These are phyloP conservation scores for Neotoma lepida DNA, from an alignment of 2,113 vertebrate species.

Conservation along the genomic window DNA sequence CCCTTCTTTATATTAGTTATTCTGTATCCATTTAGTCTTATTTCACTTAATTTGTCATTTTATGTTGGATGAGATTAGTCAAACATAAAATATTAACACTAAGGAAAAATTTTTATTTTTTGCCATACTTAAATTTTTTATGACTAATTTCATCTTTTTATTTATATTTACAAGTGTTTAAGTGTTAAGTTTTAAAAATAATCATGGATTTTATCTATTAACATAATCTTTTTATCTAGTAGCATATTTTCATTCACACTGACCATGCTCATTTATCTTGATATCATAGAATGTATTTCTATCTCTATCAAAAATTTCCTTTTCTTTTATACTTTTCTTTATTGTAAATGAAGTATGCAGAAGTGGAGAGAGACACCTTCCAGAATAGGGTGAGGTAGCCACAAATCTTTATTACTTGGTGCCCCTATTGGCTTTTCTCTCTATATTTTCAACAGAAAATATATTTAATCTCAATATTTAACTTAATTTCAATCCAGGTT, in stretches of 20 bases:
- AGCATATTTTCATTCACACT: not conserved
- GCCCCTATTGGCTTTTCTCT: not conserved
- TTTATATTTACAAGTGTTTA: slow-evolving; percentile 24
- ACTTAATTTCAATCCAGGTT: not conserved
- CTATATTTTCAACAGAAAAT: not conserved
- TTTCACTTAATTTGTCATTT: slow-evolving; percentile 33
- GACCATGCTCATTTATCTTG: not conserved
- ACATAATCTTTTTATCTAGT: slow-evolving; percentile 21
- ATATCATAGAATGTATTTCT: not conserved
- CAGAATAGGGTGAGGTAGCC: not conserved
- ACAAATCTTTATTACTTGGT: not conserved
- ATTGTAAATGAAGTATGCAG: not conserved
- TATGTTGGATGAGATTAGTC: not conserved
- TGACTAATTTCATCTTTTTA: not conserved
- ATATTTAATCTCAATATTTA: not conserved
- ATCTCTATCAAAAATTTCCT: not conserved
- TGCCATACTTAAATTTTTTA: not conserved
- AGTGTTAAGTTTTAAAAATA: slow-evolving; percentile 21
- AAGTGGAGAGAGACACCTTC: not conserved
- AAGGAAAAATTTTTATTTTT: not conserved
- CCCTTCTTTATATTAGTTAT: not conserved
- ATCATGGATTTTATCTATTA: slow-evolving; percentile 9
- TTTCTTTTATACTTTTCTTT: not conserved
- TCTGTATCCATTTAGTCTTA: not conserved
- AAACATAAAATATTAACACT: not conserved